Evolutionary conservation across 2,888 invertebrate species (phyloP).

Genomic region (Catonia carolina): DNA sequence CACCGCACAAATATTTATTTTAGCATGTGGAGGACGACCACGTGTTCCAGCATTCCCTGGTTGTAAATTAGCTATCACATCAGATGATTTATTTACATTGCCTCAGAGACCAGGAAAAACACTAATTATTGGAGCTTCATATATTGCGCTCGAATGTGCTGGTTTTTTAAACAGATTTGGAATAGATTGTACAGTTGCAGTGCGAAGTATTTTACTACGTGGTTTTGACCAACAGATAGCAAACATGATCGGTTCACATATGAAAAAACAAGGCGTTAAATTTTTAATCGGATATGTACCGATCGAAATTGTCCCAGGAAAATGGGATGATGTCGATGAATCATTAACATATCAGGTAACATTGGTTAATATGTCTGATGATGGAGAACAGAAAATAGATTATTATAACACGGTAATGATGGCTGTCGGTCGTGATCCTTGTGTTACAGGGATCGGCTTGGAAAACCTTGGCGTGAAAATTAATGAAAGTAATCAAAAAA

Average conservation of each 20-base stretch:
- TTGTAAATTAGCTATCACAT: not conserved
- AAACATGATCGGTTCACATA: not conserved
- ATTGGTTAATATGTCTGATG: not conserved
- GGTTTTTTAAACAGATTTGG: not conserved
- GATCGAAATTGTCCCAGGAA: no score
- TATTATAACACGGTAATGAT: no score
- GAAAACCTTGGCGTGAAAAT: not conserved
- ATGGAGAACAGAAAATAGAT: no score
- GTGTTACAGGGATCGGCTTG: not conserved
- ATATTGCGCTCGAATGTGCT: not conserved
- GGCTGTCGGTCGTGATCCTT: not conserved
- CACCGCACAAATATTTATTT: not conserved
- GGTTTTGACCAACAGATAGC: not conserved
- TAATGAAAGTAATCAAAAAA: not conserved
- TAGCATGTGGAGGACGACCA: not conserved
- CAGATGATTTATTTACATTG: not conserved
- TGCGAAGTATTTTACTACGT: not conserved
- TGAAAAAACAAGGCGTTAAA: not conserved
- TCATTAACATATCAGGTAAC: not conserved
- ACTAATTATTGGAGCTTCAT: not conserved
- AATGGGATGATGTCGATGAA: not conserved
- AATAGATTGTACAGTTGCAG: not conserved
- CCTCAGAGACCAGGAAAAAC: not conserved
- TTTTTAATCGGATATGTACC: no score
- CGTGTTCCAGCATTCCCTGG: not conserved